A percentile compares a stretch with the other conserved stretches of the same genome.
Conservation (phyloP, 23 tunicate species). For the Trididemnum clinides region DNA sequence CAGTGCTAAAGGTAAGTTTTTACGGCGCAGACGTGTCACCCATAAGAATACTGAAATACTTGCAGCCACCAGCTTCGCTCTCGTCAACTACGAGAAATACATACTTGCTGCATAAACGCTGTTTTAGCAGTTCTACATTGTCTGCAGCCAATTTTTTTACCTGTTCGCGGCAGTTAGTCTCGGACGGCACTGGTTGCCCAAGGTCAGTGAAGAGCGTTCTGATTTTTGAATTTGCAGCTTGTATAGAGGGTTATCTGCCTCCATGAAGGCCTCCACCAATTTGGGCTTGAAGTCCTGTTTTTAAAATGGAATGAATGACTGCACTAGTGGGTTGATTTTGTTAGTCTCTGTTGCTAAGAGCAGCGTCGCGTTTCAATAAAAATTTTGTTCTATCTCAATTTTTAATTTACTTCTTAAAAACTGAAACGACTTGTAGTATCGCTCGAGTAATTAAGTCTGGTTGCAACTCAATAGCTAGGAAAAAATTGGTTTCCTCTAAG, state of each 20-base stretch:
- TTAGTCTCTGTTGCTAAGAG: no score
- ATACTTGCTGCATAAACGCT: slow-evolving; percentile 28
- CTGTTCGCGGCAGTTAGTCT: slow-evolving; percentile 11
- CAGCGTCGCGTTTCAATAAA: background rate
- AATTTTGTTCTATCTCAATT: no score
- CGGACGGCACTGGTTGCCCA: no score
- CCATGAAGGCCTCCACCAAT: slow-evolving; percentile 18
- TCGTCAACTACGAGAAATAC: slow-evolving; percentile 19
- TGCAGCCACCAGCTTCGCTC: slow-evolving; percentile 26
- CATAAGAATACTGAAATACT: slow-evolving; percentile 39
- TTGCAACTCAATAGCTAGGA: no score
- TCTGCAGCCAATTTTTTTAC: slow-evolving; percentile 22
- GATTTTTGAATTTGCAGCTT: slow-evolving; percentile 2
- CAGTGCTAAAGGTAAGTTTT: background rate
- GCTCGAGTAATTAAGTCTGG: no score
- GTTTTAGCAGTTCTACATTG: no score
- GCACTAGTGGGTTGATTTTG: background rate
- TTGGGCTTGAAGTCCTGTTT: background rate
- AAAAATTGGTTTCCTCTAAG: no score
- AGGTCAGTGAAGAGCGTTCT: background rate
- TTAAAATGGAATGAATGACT: background rate
- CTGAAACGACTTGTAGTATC: no score
- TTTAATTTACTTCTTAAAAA: no score
- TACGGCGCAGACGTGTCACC: slow-evolving; percentile 46
- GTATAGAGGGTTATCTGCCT: background rate